Base-by-base conservation (phyloP, 2,888 invertebrate genomes). In the Augochlorella aurata region DNA sequence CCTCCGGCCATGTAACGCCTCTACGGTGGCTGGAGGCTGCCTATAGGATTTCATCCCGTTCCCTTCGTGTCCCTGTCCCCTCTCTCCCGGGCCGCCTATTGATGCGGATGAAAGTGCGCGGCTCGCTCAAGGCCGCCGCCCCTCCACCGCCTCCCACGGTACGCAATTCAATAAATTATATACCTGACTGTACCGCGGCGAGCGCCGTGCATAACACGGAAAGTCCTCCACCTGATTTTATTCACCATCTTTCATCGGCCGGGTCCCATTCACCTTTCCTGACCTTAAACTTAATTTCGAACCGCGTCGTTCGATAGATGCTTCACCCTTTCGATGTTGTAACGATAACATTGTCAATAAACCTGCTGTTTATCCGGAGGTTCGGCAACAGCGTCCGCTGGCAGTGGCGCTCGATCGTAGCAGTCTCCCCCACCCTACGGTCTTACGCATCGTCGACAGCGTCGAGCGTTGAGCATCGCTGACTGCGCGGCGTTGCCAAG, bases 1-100 rank as follows among this genome's bases (percentile, higher is more conserved):
- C 90, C 88, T 86, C 68, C 70, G 65, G 61, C 14, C 72, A 82
- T 79, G 72, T 78, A 78, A 69, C 67, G 78, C 78, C 82, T 83
- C 78, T 74, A 54, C 77, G 58, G 83, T 83, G 77, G 76, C 73
- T 69, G 68, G 83, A 88, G 81, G 76, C 79, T 74, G 75, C 77
- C 74, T 79, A 69, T 74, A 67, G 68, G 72, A 72, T 81, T 79
- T 83, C 69, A 58, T 77, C 50, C 71, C 44, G 66, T 67, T 50
- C 71, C 65, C 58, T 63, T 63, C 63, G 63, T 63, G 29, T 63
- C 63, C 63, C 44, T 65, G 38, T 63, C 63, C 63, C 44, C 44
- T 18, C 44, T 44, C n/a, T 14, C 58, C 58, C 58, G 24, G 8
- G 44, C 18, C 38, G 65, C 38, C 65, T 65, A 65, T 65, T 44